Evolutionary conservation across 2,797 vertebrate genomes (phyloP).

Genomic region (Gymnoscopelus braueri): DNA sequence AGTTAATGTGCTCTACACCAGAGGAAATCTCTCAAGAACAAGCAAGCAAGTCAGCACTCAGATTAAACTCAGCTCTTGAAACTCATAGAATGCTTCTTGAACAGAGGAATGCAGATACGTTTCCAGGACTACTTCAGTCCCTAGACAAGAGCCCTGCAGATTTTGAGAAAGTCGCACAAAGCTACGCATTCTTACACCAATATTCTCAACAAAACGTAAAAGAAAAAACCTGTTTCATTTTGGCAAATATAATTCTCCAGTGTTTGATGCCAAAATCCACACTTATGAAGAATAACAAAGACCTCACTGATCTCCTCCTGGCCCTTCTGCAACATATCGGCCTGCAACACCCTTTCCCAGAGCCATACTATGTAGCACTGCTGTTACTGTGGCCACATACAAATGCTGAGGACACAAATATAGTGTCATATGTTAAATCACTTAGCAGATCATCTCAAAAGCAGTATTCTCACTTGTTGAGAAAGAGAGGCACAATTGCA

Average conservation of each 20-base stretch:
- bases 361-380: constrained; percentile 80
- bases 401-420: constrained; percentile 56
- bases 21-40: constrained; percentile 38
- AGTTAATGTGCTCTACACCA: constrained; percentile 64
- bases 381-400: constrained; percentile 80
- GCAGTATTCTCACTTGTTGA: constrained; percentile 16
- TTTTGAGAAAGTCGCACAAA: constrained; percentile 69
- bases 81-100: constrained; percentile 66
- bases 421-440: constrained; percentile 54
- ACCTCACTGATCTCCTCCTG: constrained; percentile 43
- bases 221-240: constrained; percentile 79
- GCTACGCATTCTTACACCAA: constrained; percentile 68
- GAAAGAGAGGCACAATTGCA: constrained; percentile 70
- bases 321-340: constrained; percentile 63
- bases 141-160: constrained; percentile 56
- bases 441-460: constrained; percentile 66
- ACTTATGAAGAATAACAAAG: not conserved
- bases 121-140: constrained; percentile 80
- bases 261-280: constrained; percentile 25
- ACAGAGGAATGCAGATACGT: constrained; percentile 75
- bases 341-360: constrained; percentile 41
- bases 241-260: constrained; percentile 66
- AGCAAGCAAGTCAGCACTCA: constrained; percentile 43
- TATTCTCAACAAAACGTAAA: constrained; percentile 32
- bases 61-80: constrained; percentile 42